Evolutionary conservation across 2,797 vertebrate species (phyloP), one percentile per base, ranked within the genome.

Genomic region (Ctenopoma multispine): DNA sequence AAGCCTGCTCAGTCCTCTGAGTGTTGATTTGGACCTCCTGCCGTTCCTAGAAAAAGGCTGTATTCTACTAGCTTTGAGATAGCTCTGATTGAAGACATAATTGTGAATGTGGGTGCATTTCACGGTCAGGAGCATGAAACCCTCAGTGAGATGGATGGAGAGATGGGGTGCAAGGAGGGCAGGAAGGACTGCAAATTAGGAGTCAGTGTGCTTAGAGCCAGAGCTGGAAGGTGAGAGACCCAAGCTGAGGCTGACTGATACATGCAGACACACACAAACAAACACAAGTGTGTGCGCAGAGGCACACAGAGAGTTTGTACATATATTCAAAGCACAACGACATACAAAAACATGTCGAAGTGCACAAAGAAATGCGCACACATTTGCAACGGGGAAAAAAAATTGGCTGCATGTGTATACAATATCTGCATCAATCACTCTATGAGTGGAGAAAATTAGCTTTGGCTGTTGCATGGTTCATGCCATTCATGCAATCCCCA

Each of bases 51-150:
- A 83, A 82, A 93, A 90, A 85, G 79, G 67, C 73, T 64, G 78
- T 77, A 81, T 84, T 82, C 84, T 65, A 64, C 63, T 24, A 40
- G 85, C 88, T 84, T 75, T 84, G 82, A 86, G 88, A 92, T 79
- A 91, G 68, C 75, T 83, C 87, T 94, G 92, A 94, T 90, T 93
- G 93, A 93, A 91, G 91, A 92, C 91, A 91, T 93, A 82, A 93
- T 93, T 89, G 87, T 90, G 83, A 91, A 85, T 87, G 90, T 83
- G 86, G 87, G 87, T 71, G 89, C 81, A 93, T 94, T 93, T 94
- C 91, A 92, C 66, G 90, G 92, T 90, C 76, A 90, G 82, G 71
- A 91, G 90, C 88, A 76, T 90, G 90, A 92, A 94, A 92, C 87
- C 85, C 71, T 87, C 63, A 61, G 78, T 38, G 82, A 89, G 86